phyloP scores from a whole-genome alignment of 2,113 vertebrate species.

The Rattus rattus region DNA sequence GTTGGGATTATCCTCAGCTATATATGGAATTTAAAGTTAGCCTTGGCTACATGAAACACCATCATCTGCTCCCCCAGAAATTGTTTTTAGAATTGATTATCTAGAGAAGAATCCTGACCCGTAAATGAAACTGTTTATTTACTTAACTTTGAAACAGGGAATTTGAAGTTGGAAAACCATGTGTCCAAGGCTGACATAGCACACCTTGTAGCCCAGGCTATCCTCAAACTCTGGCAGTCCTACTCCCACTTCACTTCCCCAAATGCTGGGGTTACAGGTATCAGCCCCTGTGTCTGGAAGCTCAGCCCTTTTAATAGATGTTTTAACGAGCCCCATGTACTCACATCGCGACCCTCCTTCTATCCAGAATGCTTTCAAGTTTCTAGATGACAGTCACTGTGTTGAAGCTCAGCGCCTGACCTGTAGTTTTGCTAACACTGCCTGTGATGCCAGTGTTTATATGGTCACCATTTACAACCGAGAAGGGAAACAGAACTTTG shows the following conservation, averaged over 20 bases:
- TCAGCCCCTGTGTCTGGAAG: not conserved
- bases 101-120: not conserved
- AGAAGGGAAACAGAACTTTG: not conserved
- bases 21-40: not conserved
- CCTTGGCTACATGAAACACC: not conserved
- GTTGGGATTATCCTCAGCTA: not conserved
- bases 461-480: not conserved
- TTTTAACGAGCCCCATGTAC: slow-evolving; percentile 40
- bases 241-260: too few species aligned
- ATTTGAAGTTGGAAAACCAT: not conserved
- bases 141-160: not conserved
- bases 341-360: not conserved
- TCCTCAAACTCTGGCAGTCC: not conserved
- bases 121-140: slow-evolving; percentile 3
- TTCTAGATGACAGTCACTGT: slow-evolving; percentile 49
- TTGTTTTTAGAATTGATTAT: not conserved
- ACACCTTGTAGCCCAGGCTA: not conserved
- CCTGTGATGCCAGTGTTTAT: not conserved
- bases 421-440: not conserved
- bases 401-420: slow-evolving; percentile 52
- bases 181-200: not conserved
- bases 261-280: not conserved
- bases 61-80: not conserved
- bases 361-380: not conserved
- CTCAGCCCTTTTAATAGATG: not conserved